Conservation (phyloP, 2,113 vertebrate genomes). For the Phainopepla nitens region DNA sequence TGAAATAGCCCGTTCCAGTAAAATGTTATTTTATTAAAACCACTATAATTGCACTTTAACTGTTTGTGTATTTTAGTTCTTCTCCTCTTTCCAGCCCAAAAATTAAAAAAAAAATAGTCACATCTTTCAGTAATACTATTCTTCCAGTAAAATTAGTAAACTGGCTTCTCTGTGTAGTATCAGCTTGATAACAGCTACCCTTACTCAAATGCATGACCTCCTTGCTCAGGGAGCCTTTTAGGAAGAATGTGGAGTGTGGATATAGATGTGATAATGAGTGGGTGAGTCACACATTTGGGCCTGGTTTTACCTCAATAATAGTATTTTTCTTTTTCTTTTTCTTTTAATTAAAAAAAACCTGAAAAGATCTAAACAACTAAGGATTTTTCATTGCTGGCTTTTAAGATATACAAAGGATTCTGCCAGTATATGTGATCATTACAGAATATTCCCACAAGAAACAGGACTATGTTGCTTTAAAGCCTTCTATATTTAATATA, state of each 20-base stretch:
- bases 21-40: not conserved
- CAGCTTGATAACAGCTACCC: not conserved
- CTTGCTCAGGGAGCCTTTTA: not conserved
- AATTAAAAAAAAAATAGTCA: too few relatives aligned
- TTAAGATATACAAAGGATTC: not conserved
- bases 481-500: not conserved
- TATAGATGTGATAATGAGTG: not conserved
- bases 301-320: not conserved
- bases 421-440: not conserved
- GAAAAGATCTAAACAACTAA: not conserved
- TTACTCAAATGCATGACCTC: not conserved
- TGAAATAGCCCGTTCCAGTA: not conserved
- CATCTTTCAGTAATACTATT: not conserved
- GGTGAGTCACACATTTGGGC: not conserved
- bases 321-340: not conserved
- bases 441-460: constrained; percentile 26
- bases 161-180: not conserved
- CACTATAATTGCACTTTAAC: not conserved
- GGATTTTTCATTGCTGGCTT: not conserved
- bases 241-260: not conserved
- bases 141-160: not conserved
- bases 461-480: not conserved
- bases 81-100: not conserved
- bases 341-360: not conserved
- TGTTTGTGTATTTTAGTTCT: not conserved